A percentile compares a stretch with the other conserved stretches of the same genome.
phyloP scores from a whole-genome alignment of 2,888 invertebrate genomes.

The Papilio gigon region DNA sequence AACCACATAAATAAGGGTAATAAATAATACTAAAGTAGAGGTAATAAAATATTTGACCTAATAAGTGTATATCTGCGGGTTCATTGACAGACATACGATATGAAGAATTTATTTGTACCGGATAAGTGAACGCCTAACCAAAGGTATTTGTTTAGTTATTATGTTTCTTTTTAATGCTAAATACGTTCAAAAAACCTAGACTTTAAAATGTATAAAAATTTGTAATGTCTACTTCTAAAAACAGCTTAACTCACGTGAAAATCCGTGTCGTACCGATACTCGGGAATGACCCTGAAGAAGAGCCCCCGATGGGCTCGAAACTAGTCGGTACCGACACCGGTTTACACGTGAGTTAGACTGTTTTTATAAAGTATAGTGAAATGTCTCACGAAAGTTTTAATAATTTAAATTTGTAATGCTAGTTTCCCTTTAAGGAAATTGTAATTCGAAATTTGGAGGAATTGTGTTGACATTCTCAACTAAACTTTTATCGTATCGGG shows the following conservation, averaged over 20 bases:
- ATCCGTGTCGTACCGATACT: too few species aligned
- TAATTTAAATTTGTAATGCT: too few species aligned
- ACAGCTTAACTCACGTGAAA: too few species aligned
- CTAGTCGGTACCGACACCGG: too few species aligned
- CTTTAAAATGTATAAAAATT: too few species aligned
- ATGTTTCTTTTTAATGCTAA: neutral
- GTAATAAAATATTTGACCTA: constrained; percentile 3
- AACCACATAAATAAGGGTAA: neutral
- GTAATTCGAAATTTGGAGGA: neutral
- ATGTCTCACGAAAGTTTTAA: too few species aligned
- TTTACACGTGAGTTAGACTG: too few species aligned
- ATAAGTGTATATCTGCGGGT: constrained; percentile 8
- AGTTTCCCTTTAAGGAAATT: neutral
- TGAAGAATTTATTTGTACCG: neutral
- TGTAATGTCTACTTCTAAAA: too few species aligned
- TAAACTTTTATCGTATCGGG: constrained; percentile 18
- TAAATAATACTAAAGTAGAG: neutral
- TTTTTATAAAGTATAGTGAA: too few species aligned
- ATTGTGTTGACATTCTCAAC: constrained; percentile 5
- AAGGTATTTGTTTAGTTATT: neutral
- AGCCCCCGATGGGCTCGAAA: too few species aligned
- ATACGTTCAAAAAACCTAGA: too few species aligned
- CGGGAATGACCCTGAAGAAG: too few species aligned
- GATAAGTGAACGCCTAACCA: neutral
- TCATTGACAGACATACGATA: constrained; percentile 5